Percentiles rank a stretch among this genome's conserved stretches.
These are phyloP conservation scores for Oenanthe melanoleuca DNA, from an alignment of 2,113 vertebrate species.

Conservation along the genomic window DNA sequence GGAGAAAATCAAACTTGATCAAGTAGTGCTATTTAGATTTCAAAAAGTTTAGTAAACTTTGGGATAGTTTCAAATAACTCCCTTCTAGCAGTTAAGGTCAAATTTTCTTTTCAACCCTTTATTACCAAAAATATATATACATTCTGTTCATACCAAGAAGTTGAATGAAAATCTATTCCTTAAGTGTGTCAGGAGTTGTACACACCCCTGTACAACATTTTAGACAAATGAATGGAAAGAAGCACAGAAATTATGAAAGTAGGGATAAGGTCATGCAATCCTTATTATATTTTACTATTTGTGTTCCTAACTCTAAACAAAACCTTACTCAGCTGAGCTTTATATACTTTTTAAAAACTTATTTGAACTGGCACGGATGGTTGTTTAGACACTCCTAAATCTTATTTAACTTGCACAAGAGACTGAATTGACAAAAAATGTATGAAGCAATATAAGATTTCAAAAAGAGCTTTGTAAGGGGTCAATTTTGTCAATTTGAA, in stretches of 20 bases:
- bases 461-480: background rate
- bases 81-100: background rate
- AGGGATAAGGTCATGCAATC: background rate
- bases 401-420: background rate
- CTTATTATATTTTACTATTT: background rate
- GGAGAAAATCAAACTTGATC: slow-evolving; percentile 1
- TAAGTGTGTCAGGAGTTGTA: background rate
- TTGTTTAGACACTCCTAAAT: background rate
- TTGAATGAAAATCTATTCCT: background rate
- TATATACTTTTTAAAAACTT: background rate
- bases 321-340: background rate
- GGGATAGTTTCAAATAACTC: background rate
- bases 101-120: background rate
- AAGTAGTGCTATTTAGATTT: background rate
- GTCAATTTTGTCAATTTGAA: background rate
- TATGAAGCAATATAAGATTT: background rate
- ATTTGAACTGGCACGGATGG: background rate
- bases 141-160: background rate
- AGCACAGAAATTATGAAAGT: background rate
- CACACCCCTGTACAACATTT: background rate
- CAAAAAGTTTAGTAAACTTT: background rate
- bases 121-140: background rate
- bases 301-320: background rate
- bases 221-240: background rate
- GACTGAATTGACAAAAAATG: background rate